Evolutionary conservation across 2,113 vertebrate species (phyloP), one percentile per base, ranked within the genome.

Genomic region (Trichomycterus rosablanca): DNA sequence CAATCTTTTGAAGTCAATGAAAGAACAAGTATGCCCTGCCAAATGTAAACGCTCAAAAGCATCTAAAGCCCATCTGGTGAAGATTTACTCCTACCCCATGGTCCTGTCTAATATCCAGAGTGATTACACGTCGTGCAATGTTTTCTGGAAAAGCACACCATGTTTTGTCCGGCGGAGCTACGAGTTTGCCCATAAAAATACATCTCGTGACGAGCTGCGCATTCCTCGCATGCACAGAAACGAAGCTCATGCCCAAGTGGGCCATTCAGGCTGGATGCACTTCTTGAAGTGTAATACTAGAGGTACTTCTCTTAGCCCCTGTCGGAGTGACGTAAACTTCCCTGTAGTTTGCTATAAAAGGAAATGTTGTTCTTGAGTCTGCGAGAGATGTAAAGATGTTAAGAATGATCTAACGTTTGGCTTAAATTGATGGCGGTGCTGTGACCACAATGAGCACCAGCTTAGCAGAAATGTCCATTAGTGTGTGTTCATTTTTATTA

Each of bases 111-210:
- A 50, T 19, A 30, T 7, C 22, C 46, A 15, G 16, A 40, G 37
- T 10, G 46, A 42, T 52, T 43, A 19, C 14, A 18, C 6, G 15
- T 14, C 52, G 16, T 43, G 24, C 58, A 39, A 69, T 40, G 39
- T 59, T 67, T 49, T 39, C 57, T 48, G 16, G 54, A 22, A 67
- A 67, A 61, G 32, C 34, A 50, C 49, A n/a, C 39, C 7, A 44
- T n/a, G 32, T 57, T 42, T 34, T 8, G 10, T 10, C 44, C 18
- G 43, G 30, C 22, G 43, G 37, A 44, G 51, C 35, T 66, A 51
- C 39, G 58, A 59, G 12, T 45, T 57, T 26, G 44, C 16, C 51
- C n/a, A 44, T 66, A 39, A 51, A 61, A 61, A 18, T 30, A 18
- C 14, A 37, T 26, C 9, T 14, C 37, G 12, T 43, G 40, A 18